Conservation (phyloP, 2,797 vertebrate genomes). For the Crypturellus tataupa region DNA sequence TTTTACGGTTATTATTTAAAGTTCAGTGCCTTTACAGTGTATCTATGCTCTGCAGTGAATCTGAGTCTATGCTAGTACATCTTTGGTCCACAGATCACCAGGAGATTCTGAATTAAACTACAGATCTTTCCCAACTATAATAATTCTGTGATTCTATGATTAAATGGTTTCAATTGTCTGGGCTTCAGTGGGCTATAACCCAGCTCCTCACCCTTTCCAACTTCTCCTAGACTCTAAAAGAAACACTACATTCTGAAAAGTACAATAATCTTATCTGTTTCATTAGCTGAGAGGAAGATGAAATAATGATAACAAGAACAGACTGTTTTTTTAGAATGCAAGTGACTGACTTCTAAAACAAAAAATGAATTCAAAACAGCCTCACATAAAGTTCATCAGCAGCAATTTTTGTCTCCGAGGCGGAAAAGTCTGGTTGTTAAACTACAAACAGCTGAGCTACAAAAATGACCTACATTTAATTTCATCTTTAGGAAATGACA, state of each 20-base stretch:
- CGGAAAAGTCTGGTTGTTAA: background rate
- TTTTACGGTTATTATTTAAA: background rate
- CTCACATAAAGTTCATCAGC: conserved; percentile 2
- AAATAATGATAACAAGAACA: background rate
- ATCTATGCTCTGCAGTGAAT: background rate
- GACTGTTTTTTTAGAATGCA: background rate
- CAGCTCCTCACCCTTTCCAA: background rate
- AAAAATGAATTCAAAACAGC: background rate
- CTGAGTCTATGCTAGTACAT: background rate
- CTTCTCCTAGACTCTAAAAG: background rate
- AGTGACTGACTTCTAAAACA: background rate
- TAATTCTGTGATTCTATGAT: no score
- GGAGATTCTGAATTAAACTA: background rate
- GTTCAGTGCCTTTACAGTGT: background rate
- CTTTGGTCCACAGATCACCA: background rate
- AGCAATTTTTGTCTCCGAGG: background rate
- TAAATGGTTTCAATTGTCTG: background rate
- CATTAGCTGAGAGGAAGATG: background rate
- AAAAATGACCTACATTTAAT: background rate
- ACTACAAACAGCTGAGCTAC: background rate
- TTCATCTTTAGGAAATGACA: conserved; percentile 57
- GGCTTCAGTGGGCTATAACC: background rate
- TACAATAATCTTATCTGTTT: background rate
- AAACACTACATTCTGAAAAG: background rate
- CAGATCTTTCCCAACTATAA: no score